Evolutionary conservation across 2,797 vertebrate genomes (phyloP).

Genomic region (Eulemur rubriventer): DNA sequence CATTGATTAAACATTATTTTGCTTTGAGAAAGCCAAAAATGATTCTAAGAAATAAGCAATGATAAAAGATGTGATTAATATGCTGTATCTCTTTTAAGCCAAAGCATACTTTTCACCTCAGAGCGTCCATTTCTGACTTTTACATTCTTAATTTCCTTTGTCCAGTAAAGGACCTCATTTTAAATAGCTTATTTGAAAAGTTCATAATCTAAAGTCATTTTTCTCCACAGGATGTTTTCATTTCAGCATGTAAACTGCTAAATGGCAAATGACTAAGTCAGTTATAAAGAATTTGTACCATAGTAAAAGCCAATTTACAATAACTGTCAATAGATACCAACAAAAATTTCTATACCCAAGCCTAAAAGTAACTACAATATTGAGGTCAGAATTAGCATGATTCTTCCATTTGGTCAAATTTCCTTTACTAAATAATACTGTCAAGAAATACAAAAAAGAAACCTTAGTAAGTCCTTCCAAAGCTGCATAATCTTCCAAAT

Average conservation of each 20-base stretch:
- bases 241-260: constrained; percentile 68
- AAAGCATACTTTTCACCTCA: constrained; percentile 43
- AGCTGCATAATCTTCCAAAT: constrained; percentile 42
- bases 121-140: constrained; percentile 43
- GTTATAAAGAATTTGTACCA: constrained; percentile 57
- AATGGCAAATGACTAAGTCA: constrained; percentile 66
- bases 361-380: constrained; percentile 41
- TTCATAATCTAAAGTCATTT: constrained; percentile 42
- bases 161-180: constrained; percentile 48
- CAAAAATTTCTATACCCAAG: constrained; percentile 36
- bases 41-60: constrained; percentile 57
- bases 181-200: constrained; percentile 65
- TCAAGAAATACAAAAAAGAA: constrained; percentile 51
- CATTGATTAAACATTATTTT: constrained; percentile 32
- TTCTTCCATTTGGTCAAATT: constrained; percentile 30
- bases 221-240: not conserved
- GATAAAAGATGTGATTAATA: constrained; percentile 51
- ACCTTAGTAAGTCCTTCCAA: constrained; percentile 46
- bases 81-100: constrained; percentile 47
- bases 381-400: constrained; percentile 59
- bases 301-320: constrained; percentile 42
- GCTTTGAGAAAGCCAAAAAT: constrained; percentile 59
- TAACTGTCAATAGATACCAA: constrained; percentile 43
- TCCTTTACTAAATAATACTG: constrained; percentile 10
- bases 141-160: constrained; percentile 49